Evolutionary conservation across 2,797 vertebrate species (phyloP), one percentile per base, ranked within the genome.

Genomic region (Knipowitschia caucasica): DNA sequence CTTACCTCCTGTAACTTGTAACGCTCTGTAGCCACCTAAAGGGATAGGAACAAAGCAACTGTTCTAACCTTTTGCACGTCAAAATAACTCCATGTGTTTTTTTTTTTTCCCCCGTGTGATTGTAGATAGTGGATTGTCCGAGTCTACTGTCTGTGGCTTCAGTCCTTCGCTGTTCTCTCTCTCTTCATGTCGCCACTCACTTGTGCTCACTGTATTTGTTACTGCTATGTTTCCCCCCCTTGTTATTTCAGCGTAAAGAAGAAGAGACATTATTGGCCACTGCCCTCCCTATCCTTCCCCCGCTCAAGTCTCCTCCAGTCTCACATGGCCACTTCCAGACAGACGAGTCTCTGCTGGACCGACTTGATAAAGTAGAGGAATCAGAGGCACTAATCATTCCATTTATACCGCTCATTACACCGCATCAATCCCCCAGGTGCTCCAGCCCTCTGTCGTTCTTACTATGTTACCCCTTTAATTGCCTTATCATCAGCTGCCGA

Each of bases 401-500:
- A 56, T 69, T 82, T 71, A 69, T 62, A 68, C 79, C 26, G 25
- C 62, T 82, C 67, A 75, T 83, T 78, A 71, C 59, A 49, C 62
- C 38, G 59, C 73, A 83, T 83, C 81, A 67, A 78, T 67, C 71
- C 62, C 60, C 23, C 29, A 47, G 34, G 36, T 62, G 60, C 67
- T 64, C 60, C 56, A 74, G 71, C 72, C 74, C 65, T 72, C 69
- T 67, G 59, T 75, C 76, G 77, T 73, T 81, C 73, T 77, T 67
- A 72, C 80, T 67, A 67, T 69, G 70, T 76, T 76, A 64, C 65
- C 82, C 71, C 61, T 84, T 81, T 49, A 82, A 85, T 85, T 80
- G 80, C 80, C 78, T 85, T 81, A 80, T 77, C 76, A 68, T 76
- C 67, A 53, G 75, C 73, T 77, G 71, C 79, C 73, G 75, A n/a